phyloP scores from a whole-genome alignment of 2,113 vertebrate genomes.

The Coptodon rendalli region DNA sequence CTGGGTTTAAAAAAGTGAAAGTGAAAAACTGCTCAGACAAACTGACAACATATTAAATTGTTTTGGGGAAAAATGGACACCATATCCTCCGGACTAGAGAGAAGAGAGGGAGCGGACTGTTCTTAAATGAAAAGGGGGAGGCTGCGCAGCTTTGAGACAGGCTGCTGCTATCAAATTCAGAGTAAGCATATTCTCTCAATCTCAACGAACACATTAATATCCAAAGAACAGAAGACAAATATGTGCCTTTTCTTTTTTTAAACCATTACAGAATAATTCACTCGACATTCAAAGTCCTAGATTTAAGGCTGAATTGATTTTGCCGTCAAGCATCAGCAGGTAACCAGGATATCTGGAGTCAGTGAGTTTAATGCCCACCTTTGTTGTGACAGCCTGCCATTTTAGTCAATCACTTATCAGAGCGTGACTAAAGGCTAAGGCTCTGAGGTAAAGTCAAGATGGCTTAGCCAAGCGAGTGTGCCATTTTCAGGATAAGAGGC shows the following conservation, averaged over 20 bases:
- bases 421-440: constrained; percentile 28
- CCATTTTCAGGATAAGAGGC: constrained; percentile 15
- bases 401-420: constrained; percentile 26
- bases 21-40: not conserved
- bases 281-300: not conserved
- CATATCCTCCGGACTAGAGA: not conserved
- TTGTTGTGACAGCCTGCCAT: not conserved
- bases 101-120: not conserved
- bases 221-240: not conserved
- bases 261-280: not conserved
- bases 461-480: not conserved
- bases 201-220: not conserved
- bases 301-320: not conserved
- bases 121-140: not conserved
- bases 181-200: not conserved
- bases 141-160: not conserved
- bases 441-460: constrained; percentile 28
- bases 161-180: not conserved
- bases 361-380: not conserved
- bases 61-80: not conserved
- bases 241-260: not conserved
- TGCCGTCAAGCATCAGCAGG: not conserved
- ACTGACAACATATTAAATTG: not conserved
- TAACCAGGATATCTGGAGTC: not conserved
- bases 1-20: accelerated